phyloP scores from a whole-genome alignment of 2,888 invertebrate genomes.

The Nesidiocoris tenuis region DNA sequence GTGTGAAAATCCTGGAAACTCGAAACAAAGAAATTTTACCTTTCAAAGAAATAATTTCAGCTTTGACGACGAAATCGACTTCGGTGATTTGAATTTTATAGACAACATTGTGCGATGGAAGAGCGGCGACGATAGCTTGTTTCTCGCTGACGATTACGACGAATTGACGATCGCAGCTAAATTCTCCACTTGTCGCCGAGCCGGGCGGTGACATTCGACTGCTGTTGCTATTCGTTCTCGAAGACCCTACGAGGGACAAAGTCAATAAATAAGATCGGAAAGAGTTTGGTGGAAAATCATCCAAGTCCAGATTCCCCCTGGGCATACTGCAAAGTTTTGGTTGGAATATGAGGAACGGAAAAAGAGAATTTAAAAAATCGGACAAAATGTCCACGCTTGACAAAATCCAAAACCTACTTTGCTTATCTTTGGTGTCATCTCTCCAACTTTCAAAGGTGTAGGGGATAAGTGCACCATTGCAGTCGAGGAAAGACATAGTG shows the following conservation, averaged over 20 bases:
- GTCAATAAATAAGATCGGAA: no score
- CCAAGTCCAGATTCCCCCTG: no score
- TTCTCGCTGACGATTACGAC: constrained; percentile 92
- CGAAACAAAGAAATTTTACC: constrained; percentile 59
- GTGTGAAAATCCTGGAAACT: background rate
- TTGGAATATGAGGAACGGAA: no score
- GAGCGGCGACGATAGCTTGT: constrained; percentile 88
- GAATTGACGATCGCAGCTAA: constrained; percentile 76
- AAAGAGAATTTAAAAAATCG: no score
- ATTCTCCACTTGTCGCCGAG: constrained; percentile 52
- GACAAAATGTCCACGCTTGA: no score
- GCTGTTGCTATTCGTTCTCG: constrained; percentile 65
- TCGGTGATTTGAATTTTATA: constrained; percentile 92
- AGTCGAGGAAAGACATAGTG: constrained; percentile 94
- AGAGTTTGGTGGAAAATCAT: no score
- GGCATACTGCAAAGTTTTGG: no score
- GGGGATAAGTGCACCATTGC: constrained; percentile 87
- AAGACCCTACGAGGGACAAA: constrained; percentile 60
- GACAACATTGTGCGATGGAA: constrained; percentile 93
- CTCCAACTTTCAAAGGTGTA: constrained; percentile 90
- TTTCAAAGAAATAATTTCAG: constrained; percentile 88
- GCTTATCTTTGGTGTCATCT: constrained; percentile 73
- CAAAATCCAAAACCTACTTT: no score
- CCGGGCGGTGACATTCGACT: constrained; percentile 74
- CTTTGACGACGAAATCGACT: constrained; percentile 88